Evolutionary conservation across 2,888 invertebrate species (phyloP), one percentile per base, ranked within the genome.

Genomic region (Polyommatus iphigenia): DNA sequence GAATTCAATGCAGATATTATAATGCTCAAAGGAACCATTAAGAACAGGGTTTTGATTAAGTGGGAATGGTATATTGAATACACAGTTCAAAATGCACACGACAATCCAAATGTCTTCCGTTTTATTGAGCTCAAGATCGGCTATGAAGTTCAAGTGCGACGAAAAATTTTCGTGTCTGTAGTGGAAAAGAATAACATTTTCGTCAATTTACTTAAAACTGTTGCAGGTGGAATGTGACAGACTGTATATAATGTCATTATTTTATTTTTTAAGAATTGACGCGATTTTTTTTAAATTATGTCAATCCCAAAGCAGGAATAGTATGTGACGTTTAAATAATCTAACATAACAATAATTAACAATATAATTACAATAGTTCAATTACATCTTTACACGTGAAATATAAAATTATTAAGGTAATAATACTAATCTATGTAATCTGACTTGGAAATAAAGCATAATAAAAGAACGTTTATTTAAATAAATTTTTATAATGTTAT

Each of bases 1-100:
- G 83, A 83, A 85, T 85, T 85, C 85, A 85, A 86, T 85, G 86
- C 82, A 84, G 83, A 85, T 84, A 79, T 81, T 81, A 82, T 82
- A 81, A 80, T 82, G 80, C 81, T 62, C 79, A 59, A 78, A 79
- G 80, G 81, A 80, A 80, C 81, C 79, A 79, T 79, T 80, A 78
- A 80, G 81, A 80, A 80, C 41, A 80, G 78, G 78, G 77, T 78
- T 80, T 80, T 82, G 81, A 82, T 83, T 82, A 82, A 82, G 81
- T 81, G 81, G 77, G 80, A 82, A 81, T 79, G 75, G 77, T 78
- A 76, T 50, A 50, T 29, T 71, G 50, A 77, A 67, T 67, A 10
- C 67, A 24, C 41, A 59, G 29, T 62, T 62, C 41, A 15, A 59
- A 71, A 62, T 54, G 24, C 50, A 67, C 15, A 29, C 15, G 24